Conservation (phyloP, 2,888 invertebrate species). For the Polymixis lichenea region DNA sequence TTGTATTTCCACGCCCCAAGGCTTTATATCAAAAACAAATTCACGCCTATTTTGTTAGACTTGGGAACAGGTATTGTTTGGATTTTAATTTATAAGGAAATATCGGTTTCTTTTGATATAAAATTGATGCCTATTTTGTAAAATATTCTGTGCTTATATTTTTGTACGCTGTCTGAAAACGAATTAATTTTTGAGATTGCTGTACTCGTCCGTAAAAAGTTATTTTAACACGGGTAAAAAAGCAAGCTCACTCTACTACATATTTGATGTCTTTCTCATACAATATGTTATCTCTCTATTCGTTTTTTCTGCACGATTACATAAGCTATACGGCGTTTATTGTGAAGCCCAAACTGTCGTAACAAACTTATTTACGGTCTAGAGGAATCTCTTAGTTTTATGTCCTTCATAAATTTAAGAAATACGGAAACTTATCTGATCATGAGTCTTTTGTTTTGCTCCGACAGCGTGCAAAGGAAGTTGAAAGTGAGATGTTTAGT, state of each 20-base stretch:
- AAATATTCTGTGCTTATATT: not conserved
- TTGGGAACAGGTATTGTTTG: slow-evolving; percentile 28
- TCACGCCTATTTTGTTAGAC: slow-evolving; percentile 29
- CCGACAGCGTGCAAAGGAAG: too few relatives aligned
- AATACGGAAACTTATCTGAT: too few relatives aligned
- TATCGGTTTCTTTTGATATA: slow-evolving; percentile 10
- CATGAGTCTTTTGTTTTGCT: too few relatives aligned
- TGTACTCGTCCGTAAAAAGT: not conserved
- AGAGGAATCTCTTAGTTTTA: slow-evolving; percentile 15
- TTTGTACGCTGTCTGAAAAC: not conserved
- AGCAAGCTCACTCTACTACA: not conserved
- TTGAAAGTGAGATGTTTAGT: too few relatives aligned
- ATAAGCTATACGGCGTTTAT: not conserved
- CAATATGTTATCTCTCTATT: slow-evolving; percentile 4
- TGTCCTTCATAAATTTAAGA: not conserved
- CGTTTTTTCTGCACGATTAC: slow-evolving; percentile 26
- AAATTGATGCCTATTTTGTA: slow-evolving; percentile 7
- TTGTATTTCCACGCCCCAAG: slow-evolving; percentile 29
- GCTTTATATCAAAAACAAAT: slow-evolving; percentile 34
- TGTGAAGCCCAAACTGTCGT: slow-evolving; percentile 14
- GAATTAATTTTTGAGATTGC: not conserved
- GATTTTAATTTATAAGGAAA: slow-evolving; percentile 30
- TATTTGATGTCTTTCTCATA: not conserved
- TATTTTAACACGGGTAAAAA: not conserved
- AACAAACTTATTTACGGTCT: slow-evolving; percentile 26